A percentile compares a stretch with the other conserved stretches of the same genome.
phyloP scores from a whole-genome alignment of 1,140 invertebrate species.

The Apocrypta bakeri region DNA sequence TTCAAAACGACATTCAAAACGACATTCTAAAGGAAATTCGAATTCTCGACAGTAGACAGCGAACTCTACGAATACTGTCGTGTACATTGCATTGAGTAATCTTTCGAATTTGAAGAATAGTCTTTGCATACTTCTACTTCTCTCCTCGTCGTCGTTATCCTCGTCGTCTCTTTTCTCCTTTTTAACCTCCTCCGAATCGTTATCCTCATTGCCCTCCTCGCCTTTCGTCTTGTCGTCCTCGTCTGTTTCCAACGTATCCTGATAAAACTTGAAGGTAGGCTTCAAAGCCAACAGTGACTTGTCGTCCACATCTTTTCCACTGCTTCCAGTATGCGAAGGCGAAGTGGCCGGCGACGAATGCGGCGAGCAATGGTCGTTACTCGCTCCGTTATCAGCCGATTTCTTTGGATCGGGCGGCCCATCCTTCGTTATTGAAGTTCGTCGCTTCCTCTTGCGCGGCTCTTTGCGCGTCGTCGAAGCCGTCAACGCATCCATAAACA shows the following conservation, averaged over 20 bases:
- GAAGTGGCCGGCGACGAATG: conserved; percentile 64
- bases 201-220: conserved; percentile 57
- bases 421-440: conserved; percentile 80
- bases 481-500: conserved; percentile 93
- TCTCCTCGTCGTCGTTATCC: conserved; percentile 52
- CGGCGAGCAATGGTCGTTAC: conserved; percentile 68
- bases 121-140: conserved; percentile 64
- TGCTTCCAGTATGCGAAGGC: conserved; percentile 8
- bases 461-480: conserved; percentile 84
- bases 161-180: conserved; percentile 55
- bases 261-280: conserved; percentile 85
- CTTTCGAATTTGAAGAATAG: no score
- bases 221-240: conserved; percentile 68
- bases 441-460: conserved; percentile 84
- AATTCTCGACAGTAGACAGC: no score
- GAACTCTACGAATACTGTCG: no score
- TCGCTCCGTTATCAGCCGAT: conserved; percentile 66
- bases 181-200: conserved; percentile 57
- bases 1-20: no score
- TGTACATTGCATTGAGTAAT: no score
- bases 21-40: no score
- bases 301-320: conserved; percentile 67
- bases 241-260: conserved; percentile 89
- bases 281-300: conserved; percentile 76
- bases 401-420: conserved; percentile 74